These are phyloP conservation scores for Eueremaeus valkanovi DNA, from an alignment of 2,888 invertebrate genomes.

Conservation along the genomic window DNA sequence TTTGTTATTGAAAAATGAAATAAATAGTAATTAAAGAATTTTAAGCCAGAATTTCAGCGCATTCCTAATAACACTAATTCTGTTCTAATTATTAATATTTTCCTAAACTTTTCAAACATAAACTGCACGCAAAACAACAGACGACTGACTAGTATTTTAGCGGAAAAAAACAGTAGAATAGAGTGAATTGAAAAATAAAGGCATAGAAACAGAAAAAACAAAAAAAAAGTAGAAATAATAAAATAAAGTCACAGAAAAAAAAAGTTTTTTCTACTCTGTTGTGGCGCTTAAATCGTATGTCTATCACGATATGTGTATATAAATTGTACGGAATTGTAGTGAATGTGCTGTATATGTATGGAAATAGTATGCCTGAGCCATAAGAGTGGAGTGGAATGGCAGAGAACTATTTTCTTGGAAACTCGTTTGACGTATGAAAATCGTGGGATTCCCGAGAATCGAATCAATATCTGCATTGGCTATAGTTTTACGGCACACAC, in stretches of 20 bases:
- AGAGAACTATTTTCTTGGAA: slow-evolving; percentile 28
- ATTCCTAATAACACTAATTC: background rate
- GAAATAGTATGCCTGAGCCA: no score
- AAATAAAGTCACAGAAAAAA: background rate
- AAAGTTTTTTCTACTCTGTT: background rate
- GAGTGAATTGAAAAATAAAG: background rate
- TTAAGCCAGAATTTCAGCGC: background rate
- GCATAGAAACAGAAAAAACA: background rate
- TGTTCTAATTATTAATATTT: background rate
- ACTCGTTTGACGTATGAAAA: slow-evolving; percentile 24
- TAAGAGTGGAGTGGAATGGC: no score
- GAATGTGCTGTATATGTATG: no score
- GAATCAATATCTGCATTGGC: slow-evolving; percentile 4
- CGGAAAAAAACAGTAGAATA: no score
- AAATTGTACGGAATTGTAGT: background rate
- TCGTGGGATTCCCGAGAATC: slow-evolving; percentile 31
- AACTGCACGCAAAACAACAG: background rate
- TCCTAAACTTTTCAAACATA: no score
- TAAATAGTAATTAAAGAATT: no score
- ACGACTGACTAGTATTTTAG: background rate
- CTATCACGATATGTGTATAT: background rate
- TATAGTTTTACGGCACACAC: background rate
- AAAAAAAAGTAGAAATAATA: no score
- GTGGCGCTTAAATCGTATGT: background rate
- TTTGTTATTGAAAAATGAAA: background rate